phyloP scores from a whole-genome alignment of 2,888 invertebrate genomes.

The Andrena bucephala region DNA sequence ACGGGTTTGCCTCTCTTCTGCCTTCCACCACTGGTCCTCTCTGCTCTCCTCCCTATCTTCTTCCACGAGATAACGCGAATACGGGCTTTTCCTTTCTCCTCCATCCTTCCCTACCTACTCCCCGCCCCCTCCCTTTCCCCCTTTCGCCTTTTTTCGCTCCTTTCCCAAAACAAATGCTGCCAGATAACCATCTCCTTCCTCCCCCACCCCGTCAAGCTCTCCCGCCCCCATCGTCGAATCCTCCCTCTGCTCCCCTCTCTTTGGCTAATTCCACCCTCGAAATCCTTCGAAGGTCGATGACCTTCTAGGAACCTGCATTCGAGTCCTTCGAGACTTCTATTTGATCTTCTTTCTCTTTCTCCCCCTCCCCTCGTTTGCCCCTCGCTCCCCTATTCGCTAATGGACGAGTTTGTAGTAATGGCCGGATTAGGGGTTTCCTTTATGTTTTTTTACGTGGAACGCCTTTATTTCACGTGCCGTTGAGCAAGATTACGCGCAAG shows the following conservation, averaged over 20 bases:
- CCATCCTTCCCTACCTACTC: neutral
- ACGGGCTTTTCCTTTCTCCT: constrained; percentile 45
- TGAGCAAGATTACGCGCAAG: neutral
- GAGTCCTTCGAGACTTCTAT: constrained; percentile 22
- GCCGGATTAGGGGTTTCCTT: constrained; percentile 42
- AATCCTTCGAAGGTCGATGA: constrained; percentile 55
- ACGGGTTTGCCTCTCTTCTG: constrained; percentile 39
- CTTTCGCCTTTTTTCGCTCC: constrained; percentile 14
- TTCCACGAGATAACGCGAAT: constrained; percentile 65
- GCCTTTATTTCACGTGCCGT: neutral
- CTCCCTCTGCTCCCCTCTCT: neutral
- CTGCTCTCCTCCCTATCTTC: neutral
- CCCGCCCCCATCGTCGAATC: neutral
- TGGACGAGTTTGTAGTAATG: constrained; percentile 55
- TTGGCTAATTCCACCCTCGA: constrained; percentile 58
- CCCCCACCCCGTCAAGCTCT: neutral
- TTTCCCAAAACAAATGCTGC: constrained; percentile 67
- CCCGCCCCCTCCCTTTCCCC: neutral
- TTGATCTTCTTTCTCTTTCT: constrained; percentile 36
- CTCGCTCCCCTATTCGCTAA: constrained; percentile 12
- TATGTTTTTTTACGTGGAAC: constrained; percentile 5
- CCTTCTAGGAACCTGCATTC: constrained; percentile 33
- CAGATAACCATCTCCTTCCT: constrained; percentile 61
- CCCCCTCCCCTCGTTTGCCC: neutral
- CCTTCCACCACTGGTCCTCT: neutral